Percentiles rank a stretch among this genome's conserved stretches.
phyloP scores from a whole-genome alignment of 1,140 invertebrate species.

The Hydropsyche tenuis region DNA sequence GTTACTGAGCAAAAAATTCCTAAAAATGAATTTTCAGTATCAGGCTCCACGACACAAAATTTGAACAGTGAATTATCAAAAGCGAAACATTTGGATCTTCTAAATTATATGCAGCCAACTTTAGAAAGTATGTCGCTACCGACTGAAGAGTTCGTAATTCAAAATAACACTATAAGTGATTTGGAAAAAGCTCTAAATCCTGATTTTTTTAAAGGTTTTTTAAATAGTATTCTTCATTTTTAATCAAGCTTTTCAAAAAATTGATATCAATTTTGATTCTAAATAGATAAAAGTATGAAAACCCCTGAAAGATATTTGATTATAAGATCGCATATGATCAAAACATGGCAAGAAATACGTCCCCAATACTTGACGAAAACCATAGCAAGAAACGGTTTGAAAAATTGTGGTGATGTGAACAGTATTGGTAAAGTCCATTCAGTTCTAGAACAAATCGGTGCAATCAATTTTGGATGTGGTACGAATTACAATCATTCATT shows the following conservation, averaged over 20 bases:
- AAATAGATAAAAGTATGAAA: constrained; percentile 57
- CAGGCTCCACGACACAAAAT: background rate
- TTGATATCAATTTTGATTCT: too few relatives aligned
- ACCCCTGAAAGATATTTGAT: constrained; percentile 67
- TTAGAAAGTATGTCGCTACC: constrained; percentile 54
- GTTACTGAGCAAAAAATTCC: background rate
- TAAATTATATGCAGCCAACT: constrained; percentile 25
- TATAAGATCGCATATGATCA: constrained; percentile 69
- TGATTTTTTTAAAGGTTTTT: constrained; percentile 67
- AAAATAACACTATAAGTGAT: constrained; percentile 58
- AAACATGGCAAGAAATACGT: constrained; percentile 63
- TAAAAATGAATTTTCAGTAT: background rate
- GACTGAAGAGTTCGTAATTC: constrained; percentile 57
- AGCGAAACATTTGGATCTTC: constrained; percentile 32
- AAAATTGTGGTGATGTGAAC: constrained; percentile 71
- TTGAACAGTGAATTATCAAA: background rate
- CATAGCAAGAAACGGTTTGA: constrained; percentile 64
- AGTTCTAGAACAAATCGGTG: constrained; percentile 69
- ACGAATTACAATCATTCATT: constrained; percentile 38
- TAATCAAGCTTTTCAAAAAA: too few relatives aligned
- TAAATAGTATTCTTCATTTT: too few relatives aligned
- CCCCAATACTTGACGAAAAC: constrained; percentile 70
- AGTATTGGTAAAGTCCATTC: constrained; percentile 68
- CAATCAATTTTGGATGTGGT: constrained; percentile 72
- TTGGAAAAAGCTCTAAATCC: constrained; percentile 65